Base-by-base conservation (phyloP, 2,888 invertebrate genomes). In the Tineola bisselliella region DNA sequence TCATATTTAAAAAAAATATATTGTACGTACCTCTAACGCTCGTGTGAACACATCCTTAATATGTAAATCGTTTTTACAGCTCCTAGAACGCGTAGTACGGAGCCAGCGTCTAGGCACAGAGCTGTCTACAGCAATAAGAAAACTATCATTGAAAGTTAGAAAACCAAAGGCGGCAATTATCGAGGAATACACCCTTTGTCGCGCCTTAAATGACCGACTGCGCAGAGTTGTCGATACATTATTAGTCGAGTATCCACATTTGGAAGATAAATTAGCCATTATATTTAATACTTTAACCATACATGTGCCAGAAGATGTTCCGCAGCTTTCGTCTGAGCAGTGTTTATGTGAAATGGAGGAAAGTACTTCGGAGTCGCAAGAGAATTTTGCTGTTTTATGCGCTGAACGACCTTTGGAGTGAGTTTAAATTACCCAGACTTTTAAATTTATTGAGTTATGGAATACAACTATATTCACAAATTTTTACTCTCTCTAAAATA, bases 41-140 rank as follows among this genome's bases (percentile, higher is more conserved):
- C n/a, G n/a, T 25, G 25, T 25, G 25, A 6, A 25, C 6, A 6
- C 25, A 4, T 25, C 25, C 25, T 25, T 4, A 25, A 6, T 2
- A 6, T 25, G 6, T 25, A 25, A 25, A 25, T 25, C 6, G 6
- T 25, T 18, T 25, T 71, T 68, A 0, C 70, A 87, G 86, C 79
- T 89, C 6, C 68, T 89, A 38, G 89, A 89, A 64, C 81, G 80
- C 56, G 88, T 94, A 17, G 89, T 94, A 0, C 88, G 91, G 58
- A 89, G 90, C 66, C 94, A 95, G 72, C 90, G 91, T 31, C 90
- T 92, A 64, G 89, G 91, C 31, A 89, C 84, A 64, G 88, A 92
- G 66, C 88, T 92, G 61, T 69, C 80, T 0, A 84, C 84, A 1
- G 79, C 90, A 0, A 72, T 87, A 1, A 87, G 87, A 62, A 76